Percentiles rank a stretch among this genome's conserved stretches.
Evolutionary conservation across 2,888 invertebrate species (phyloP).

Genomic region (Sphaeridia pumilis): DNA sequence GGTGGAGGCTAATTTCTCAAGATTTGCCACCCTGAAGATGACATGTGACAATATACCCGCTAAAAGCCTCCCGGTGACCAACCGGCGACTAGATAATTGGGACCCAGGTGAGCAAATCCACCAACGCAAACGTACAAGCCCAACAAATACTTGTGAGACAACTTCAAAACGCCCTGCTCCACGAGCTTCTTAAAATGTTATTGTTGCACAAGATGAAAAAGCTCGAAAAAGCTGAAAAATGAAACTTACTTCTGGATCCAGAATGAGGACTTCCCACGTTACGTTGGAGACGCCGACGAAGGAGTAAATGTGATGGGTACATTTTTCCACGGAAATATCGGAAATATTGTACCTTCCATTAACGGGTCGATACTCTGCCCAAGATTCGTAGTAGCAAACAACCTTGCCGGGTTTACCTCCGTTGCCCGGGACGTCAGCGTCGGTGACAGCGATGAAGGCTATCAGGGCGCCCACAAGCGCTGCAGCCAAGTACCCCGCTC

Average conservation of each 20-base stretch:
- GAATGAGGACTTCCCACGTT: slow-evolving; percentile 61
- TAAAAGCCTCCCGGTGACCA: background rate
- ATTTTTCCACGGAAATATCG: slow-evolving; percentile 67
- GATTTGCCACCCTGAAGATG: background rate
- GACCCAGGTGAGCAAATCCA: background rate
- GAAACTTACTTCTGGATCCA: slow-evolving; percentile 60
- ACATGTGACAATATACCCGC: background rate
- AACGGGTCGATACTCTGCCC: slow-evolving; percentile 75
- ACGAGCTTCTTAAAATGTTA: no score
- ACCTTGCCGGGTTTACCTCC: slow-evolving; percentile 28
- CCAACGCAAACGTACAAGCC: no score
- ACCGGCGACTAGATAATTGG: background rate
- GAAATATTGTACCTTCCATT: slow-evolving; percentile 70
- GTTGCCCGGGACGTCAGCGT: slow-evolving; percentile 20
- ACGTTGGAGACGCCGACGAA: slow-evolving; percentile 74
- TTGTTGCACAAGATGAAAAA: no score
- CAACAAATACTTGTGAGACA: no score
- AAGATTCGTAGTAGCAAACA: slow-evolving; percentile 58
- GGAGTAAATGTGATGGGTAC: slow-evolving; percentile 78
- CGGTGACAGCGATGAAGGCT: background rate
- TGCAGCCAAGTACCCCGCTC: no score
- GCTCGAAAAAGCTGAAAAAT: background rate
- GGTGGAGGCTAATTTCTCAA: background rate
- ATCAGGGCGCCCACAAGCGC: no score
- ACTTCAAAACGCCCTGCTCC: no score